phyloP scores from a whole-genome alignment of 1,140 invertebrate species.

The Phocides pigmalion region DNA sequence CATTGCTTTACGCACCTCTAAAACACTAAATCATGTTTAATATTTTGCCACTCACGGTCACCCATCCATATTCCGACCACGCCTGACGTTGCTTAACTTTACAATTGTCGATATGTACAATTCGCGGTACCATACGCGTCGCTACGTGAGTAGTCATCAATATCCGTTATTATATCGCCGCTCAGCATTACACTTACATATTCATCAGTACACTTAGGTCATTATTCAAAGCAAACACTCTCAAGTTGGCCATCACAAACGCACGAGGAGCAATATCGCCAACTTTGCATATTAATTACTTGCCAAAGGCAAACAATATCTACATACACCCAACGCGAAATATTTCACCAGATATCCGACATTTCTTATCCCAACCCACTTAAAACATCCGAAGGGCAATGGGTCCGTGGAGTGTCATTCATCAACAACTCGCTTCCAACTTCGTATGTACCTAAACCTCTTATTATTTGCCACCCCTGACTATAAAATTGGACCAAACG shows the following conservation, averaged over 20 bases:
- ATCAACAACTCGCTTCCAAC: slow-evolving; percentile 79
- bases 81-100: no score
- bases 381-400: slow-evolving; percentile 83
- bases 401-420: slow-evolving; percentile 81
- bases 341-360: slow-evolving; percentile 80
- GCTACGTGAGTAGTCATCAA: slow-evolving; percentile 9
- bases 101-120: no score
- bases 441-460: slow-evolving; percentile 79
- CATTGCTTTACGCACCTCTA: no score
- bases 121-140: no score
- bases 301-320: slow-evolving; percentile 63
- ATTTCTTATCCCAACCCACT: slow-evolving; percentile 81
- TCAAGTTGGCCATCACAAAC: slow-evolving; percentile 46
- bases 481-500: slow-evolving; percentile 80
- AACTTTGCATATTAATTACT: slow-evolving; percentile 79
- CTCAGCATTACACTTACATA: slow-evolving; percentile 26
- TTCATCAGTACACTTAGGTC: slow-evolving; percentile 22
- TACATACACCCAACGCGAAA: slow-evolving; percentile 55
- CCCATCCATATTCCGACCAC: no score
- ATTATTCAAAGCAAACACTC: slow-evolving; percentile 49
- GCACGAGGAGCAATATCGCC: slow-evolving; percentile 40
- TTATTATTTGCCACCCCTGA: slow-evolving; percentile 80
- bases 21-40: no score
- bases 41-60: no score
- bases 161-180: slow-evolving; percentile 16